Conservation (phyloP, 2,888 invertebrate genomes). For the Drosophila rellima region DNA sequence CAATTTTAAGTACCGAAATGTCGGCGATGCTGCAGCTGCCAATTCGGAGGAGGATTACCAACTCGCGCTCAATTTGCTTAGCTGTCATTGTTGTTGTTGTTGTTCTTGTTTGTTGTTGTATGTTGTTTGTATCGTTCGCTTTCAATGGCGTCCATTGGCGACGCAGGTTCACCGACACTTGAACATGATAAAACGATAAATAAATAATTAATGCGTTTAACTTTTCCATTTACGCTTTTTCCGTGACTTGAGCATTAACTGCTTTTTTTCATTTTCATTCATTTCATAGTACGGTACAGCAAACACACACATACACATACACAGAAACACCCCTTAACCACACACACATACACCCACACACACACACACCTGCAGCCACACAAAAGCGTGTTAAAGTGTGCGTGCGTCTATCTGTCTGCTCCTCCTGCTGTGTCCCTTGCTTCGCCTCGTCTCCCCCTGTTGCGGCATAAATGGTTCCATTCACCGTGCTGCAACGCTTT, state of each 20-base stretch:
- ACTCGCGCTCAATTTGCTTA: slow-evolving; percentile 71
- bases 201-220: slow-evolving; percentile 84
- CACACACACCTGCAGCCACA: slow-evolving; percentile 21
- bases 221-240: slow-evolving; percentile 81
- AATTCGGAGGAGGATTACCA: slow-evolving; percentile 59
- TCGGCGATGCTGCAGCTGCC: slow-evolving; percentile 33
- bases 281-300: slow-evolving; percentile 52
- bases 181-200: slow-evolving; percentile 76
- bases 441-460: slow-evolving; percentile 2
- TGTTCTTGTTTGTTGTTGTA: slow-evolving; percentile 42
- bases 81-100: slow-evolving; percentile 53
- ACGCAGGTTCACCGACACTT: slow-evolving; percentile 80
- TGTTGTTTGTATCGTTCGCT: slow-evolving; percentile 26
- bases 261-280: slow-evolving; percentile 80
- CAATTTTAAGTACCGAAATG: slow-evolving; percentile 40
- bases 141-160: slow-evolving; percentile 43
- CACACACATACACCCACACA: slow-evolving; percentile 21
- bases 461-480: slow-evolving; percentile 41
- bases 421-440: slow-evolving; percentile 4
- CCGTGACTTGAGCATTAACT: slow-evolving; percentile 79
- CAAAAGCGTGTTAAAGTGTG: slow-evolving; percentile 51
- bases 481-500: slow-evolving; percentile 54
- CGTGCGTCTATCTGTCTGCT: slow-evolving; percentile 39
- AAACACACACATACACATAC: slow-evolving; percentile 14
- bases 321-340: neutral